These are phyloP conservation scores for Chelonoidis abingdonii DNA, from an alignment of 2,113 vertebrate genomes.

Conservation along the genomic window DNA sequence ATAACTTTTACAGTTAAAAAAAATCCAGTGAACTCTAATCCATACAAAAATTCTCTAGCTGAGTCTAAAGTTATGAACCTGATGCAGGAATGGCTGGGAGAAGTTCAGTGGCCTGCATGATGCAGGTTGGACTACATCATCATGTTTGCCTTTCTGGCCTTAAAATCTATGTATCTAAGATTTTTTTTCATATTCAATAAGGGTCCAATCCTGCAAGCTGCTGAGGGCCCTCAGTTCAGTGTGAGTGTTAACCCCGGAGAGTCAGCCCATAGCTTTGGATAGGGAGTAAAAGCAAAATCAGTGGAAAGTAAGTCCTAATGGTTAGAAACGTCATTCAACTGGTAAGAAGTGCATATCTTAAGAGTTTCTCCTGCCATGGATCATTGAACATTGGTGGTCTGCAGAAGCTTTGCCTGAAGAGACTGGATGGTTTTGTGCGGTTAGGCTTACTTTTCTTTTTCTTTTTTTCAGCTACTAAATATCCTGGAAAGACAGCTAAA, in stretches of 20 bases:
- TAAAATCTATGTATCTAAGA: not conserved
- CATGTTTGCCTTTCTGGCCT: not conserved
- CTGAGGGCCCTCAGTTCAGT: not conserved
- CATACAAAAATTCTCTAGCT: not conserved
- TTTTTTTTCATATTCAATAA: conserved; percentile 8
- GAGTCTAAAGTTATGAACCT: not conserved
- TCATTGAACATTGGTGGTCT: not conserved
- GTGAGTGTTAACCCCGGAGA: not conserved
- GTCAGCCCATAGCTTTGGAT: not conserved
- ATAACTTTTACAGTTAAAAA: not conserved
- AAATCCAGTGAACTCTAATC: not conserved
- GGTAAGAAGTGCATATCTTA: fast-evolving
- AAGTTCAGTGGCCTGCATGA: not conserved
- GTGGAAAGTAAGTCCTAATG: not conserved
- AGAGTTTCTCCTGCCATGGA: not conserved
- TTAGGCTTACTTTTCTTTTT: not conserved
- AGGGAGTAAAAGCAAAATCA: too few relatives aligned
- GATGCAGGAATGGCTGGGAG: not conserved
- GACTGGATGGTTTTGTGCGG: not conserved
- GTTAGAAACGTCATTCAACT: not conserved
- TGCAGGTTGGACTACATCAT: not conserved
- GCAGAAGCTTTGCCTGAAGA: not conserved
- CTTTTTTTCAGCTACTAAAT: not conserved
- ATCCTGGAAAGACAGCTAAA: not conserved
- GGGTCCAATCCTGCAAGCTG: not conserved